Conservation (phyloP, 1,140 invertebrate genomes). For the Coptotermes formosanus region DNA sequence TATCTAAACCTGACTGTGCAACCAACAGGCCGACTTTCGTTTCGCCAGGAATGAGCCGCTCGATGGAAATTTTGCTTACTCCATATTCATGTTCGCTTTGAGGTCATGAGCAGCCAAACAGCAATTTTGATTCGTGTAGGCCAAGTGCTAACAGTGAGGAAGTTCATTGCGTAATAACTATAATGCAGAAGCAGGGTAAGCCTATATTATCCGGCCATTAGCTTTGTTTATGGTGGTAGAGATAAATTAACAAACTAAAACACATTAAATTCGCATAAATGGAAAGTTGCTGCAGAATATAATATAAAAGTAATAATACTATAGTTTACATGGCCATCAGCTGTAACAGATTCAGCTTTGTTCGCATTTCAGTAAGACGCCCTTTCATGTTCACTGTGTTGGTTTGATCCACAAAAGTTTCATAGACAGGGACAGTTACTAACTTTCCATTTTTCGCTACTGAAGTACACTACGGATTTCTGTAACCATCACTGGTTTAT, state of each 20-base stretch:
- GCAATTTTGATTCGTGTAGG: too few species aligned
- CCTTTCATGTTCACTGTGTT: background rate
- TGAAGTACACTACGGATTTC: too few species aligned
- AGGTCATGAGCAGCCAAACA: background rate
- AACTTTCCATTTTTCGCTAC: background rate
- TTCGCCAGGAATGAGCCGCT: too few species aligned
- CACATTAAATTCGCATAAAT: background rate
- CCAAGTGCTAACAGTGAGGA: background rate
- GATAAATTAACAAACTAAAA: conserved; percentile 10
- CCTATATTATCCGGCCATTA: background rate
- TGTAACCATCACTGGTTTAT: too few species aligned
- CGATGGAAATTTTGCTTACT: background rate
- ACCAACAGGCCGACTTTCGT: too few species aligned
- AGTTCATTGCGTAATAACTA: background rate
- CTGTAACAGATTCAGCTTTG: background rate
- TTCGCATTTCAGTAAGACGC: background rate
- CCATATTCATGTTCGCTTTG: background rate
- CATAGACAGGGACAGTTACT: background rate
- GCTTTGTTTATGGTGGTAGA: background rate
- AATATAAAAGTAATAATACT: background rate
- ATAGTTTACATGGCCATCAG: background rate
- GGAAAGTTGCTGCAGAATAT: background rate
- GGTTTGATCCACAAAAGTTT: background rate
- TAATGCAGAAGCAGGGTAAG: background rate
- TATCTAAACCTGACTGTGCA: too few species aligned